A percentile compares a stretch with the other conserved stretches of the same genome.
phyloP scores from a whole-genome alignment of 2,888 invertebrate species.

The Portevinia maculata region DNA sequence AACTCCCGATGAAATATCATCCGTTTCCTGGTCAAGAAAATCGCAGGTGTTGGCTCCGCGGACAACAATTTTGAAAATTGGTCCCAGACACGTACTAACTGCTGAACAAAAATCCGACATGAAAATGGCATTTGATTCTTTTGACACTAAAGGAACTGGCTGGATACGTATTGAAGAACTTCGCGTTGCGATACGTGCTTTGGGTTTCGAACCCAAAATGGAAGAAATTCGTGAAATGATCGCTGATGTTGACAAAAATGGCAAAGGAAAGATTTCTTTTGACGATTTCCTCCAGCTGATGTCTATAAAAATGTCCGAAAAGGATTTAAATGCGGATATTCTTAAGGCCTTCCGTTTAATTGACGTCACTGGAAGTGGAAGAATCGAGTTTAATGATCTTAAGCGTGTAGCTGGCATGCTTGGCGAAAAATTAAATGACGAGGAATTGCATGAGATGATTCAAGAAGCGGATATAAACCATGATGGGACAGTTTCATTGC shows the following conservation, averaged over 20 bases:
- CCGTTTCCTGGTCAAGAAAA: constrained; percentile 14
- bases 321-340: constrained; percentile 61
- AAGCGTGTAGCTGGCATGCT: constrained; percentile 30
- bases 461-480: constrained; percentile 31
- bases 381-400: constrained; percentile 47
- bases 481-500: constrained; percentile 21
- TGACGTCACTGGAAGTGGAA: constrained; percentile 8
- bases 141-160: constrained; percentile 63
- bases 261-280: constrained; percentile 67
- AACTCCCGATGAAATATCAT: constrained; percentile 14
- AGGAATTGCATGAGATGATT: constrained; percentile 67
- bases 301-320: constrained; percentile 67
- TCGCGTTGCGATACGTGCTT: constrained; percentile 67
- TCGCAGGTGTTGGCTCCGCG: background rate
- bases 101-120: constrained; percentile 63
- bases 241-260: constrained; percentile 57
- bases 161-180: constrained; percentile 67
- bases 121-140: constrained; percentile 65
- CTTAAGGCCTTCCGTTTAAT: constrained; percentile 58
- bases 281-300: constrained; percentile 66
- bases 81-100: constrained; percentile 55
- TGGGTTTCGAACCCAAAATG: constrained; percentile 70
- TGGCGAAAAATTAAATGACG: constrained; percentile 62
- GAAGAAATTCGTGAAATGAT: constrained; percentile 58
- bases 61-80: constrained; percentile 3